Base-by-base conservation (phyloP, 2,888 invertebrate species). In the Carpatolechia fugitivella region DNA sequence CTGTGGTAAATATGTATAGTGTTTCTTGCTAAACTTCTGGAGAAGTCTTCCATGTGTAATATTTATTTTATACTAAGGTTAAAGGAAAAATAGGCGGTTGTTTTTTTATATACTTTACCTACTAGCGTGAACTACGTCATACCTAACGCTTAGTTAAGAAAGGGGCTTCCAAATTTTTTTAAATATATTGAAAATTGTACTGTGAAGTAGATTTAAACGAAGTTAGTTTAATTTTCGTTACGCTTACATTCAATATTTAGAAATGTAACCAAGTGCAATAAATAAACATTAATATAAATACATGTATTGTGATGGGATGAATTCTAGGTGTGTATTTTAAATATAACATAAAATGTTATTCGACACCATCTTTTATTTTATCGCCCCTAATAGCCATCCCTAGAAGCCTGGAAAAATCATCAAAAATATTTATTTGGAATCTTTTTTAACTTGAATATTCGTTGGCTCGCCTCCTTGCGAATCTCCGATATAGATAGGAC, bases 291-390 rank as follows among this genome's bases (percentile, higher is more conserved):
- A 74, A 78, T 72, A 72, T 76, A 76, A 70, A 76, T 75, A 76
- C 70, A 82, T 83, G 82, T 86, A 83, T 84, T 85, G 84, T 80
- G 85, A 82, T 85, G 76, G 81, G 76, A 78, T 78, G 70, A 77
- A 80, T 82, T 85, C 85, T 88, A 87, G 84, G 85, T 87, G 88
- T 88, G 88, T 86, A 89, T 87, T 87, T 86, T 82, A 87, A 86
- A 82, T 77, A 82, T 77, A 85, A 85, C 86, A 88, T 81, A 86
- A 85, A 86, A 85, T 86, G 87, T 89, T 88, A 84, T 81, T 83
- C 80, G 69, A 81, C 64, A 60, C 59, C 64, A 62, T 61, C 68
- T 71, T 79, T 80, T 64, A 74, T 76, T 78, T 61, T 40, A 2
- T 29, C 24, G 10, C 6, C 29, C 6, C 11, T 10, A 8, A n/a